Conservation (phyloP, 1,140 invertebrate species). For the Tenebrio molitor region DNA sequence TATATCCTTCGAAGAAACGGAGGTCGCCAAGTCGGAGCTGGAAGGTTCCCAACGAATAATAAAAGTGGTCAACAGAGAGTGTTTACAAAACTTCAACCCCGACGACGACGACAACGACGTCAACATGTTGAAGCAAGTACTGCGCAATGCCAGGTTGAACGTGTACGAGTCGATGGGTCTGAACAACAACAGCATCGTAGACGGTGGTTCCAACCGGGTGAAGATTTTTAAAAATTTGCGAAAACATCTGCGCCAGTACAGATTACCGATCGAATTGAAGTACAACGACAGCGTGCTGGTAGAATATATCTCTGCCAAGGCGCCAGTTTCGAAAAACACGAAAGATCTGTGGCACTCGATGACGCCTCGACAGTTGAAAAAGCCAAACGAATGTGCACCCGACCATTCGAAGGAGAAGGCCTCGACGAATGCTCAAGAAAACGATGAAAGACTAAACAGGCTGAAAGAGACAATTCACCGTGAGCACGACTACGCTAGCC, state of each 20-base stretch:
- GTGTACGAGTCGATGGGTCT: neutral
- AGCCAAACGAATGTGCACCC: too few species aligned
- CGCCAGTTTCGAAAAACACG: neutral
- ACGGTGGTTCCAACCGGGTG: neutral
- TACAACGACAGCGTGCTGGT: constrained; percentile 43
- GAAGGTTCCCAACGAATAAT: neutral
- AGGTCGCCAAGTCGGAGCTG: neutral
- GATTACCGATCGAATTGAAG: constrained; percentile 50
- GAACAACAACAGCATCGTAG: neutral
- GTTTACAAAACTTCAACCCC: neutral
- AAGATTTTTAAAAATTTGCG: constrained; percentile 50
- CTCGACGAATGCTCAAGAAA: neutral
- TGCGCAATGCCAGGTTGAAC: neutral
- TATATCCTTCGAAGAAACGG: constrained; percentile 1
- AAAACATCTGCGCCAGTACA: constrained; percentile 43
- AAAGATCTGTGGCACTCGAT: constrained; percentile 27
- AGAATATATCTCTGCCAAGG: constrained; percentile 6
- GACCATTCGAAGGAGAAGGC: neutral
- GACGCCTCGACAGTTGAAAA: neutral
- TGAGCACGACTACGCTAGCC: too few species aligned
- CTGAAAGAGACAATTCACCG: too few species aligned
- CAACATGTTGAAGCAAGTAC: neutral
- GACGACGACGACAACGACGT: constrained; percentile 9
- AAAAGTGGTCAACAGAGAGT: neutral
- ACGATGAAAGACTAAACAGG: too few species aligned